Conservation (phyloP, 2,797 vertebrate genomes). For the Macropus fuliginosus region DNA sequence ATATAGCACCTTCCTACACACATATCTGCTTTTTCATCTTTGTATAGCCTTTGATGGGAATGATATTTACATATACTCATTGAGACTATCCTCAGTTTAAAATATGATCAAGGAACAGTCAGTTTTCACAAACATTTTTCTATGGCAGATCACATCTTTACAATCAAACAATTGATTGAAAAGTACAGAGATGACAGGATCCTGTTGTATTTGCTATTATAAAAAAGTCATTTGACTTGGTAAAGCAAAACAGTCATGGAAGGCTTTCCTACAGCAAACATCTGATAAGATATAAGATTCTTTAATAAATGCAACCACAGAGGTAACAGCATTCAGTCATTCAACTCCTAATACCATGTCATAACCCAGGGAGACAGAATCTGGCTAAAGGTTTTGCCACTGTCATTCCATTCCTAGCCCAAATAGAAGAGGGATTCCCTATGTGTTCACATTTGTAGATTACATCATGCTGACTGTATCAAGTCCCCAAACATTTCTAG, state of each 20-base stretch:
- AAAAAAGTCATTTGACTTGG: not conserved
- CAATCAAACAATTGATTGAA: not conserved
- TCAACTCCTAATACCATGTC: not conserved
- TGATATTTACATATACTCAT: not conserved
- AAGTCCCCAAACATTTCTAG: not conserved
- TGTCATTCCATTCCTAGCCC: not conserved
- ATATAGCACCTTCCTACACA: not conserved
- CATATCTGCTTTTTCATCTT: not conserved
- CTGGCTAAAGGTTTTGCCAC: not conserved
- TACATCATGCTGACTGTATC: not conserved
- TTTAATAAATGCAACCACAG: not conserved
- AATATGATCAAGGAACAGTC: not conserved
- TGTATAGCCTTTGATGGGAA: not conserved
- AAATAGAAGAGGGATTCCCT: not conserved
- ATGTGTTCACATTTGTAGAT: not conserved
- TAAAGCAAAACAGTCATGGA: not conserved
- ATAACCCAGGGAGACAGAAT: not conserved
- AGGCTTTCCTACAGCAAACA: not conserved
- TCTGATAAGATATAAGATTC: not conserved
- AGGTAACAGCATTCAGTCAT: not conserved
- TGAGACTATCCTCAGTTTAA: not conserved
- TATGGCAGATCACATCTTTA: not conserved
- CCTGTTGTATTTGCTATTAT: not conserved
- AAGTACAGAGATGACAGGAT: not conserved
- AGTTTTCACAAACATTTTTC: not conserved